phyloP scores from a whole-genome alignment of 2,113 vertebrate genomes.

The Thinocorus orbignyianus region DNA sequence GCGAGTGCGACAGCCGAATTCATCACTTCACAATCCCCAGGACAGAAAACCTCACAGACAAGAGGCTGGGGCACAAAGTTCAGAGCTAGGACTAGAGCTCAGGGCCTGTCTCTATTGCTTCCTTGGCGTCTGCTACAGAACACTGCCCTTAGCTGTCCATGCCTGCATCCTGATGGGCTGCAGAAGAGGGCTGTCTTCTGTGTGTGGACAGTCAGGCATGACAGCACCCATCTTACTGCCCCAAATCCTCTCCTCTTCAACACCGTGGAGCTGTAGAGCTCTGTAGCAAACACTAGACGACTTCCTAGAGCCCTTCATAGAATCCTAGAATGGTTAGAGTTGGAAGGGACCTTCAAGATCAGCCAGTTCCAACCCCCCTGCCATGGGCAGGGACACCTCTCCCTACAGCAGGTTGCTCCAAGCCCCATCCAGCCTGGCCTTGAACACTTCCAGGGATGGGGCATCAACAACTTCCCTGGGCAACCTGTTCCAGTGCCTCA shows the following conservation, averaged over 20 bases:
- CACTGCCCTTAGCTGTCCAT: background rate
- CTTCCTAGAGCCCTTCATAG: background rate
- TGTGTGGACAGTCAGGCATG: fast-evolving
- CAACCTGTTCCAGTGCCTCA: no score
- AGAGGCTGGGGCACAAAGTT: background rate
- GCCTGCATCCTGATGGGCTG: background rate
- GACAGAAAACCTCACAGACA: background rate
- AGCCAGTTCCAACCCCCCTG: no score
- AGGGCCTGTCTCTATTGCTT: background rate
- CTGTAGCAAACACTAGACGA: fast-evolving
- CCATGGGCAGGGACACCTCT: no score
- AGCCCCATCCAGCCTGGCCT: no score
- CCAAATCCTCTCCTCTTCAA: background rate
- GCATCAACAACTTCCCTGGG: no score
- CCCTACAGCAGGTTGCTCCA: no score
- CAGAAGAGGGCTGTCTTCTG: background rate
- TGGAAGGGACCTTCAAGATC: no score
- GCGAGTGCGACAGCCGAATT: background rate
- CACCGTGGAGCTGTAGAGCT: background rate
- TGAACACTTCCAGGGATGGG: no score
- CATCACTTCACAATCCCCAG: background rate
- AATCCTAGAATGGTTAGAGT: no score
- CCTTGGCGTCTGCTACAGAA: background rate
- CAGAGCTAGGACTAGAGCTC: background rate
- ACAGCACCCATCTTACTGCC: background rate